Conservation (phyloP, 1,140 invertebrate species). For the Drosophila ironensis region DNA sequence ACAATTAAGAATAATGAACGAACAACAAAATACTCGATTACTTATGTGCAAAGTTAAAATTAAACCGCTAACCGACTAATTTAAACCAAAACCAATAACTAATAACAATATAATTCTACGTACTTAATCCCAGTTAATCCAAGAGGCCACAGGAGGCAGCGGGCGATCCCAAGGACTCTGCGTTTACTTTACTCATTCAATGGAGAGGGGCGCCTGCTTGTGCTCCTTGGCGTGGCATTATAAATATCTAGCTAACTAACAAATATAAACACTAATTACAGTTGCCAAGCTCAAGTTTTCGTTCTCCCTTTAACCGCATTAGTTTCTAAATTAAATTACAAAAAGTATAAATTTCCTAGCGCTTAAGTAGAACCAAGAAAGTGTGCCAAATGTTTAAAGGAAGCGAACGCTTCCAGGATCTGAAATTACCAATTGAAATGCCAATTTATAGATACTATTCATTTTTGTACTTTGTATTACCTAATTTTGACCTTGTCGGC, state of each 20-base stretch:
- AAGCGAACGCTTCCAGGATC: conserved; percentile 1
- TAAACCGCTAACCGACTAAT: conserved; percentile 25
- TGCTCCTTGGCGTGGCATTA: neutral
- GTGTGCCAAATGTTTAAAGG: conserved; percentile 40
- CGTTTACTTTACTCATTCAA: neutral
- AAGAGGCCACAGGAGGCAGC: neutral
- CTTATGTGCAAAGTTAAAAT: conserved; percentile 22
- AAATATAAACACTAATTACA: conserved; percentile 2
- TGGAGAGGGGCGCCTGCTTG: neutral
- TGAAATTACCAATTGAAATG: conserved; percentile 32
- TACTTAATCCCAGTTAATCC: conserved; percentile 45
- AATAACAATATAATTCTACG: conserved; percentile 20
- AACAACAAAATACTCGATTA: conserved; percentile 44
- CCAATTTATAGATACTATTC: conserved; percentile 30
- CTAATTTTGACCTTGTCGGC: conserved; percentile 3
- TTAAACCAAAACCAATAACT: conserved; percentile 13
- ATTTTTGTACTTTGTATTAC: conserved; percentile 8
- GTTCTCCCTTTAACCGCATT: conserved; percentile 13
- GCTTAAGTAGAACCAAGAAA: conserved; percentile 40
- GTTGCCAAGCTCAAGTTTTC: conserved; percentile 43
- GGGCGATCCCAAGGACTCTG: neutral
- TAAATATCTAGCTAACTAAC: conserved; percentile 13
- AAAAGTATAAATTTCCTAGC: conserved; percentile 16
- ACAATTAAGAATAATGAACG: conserved; percentile 21
- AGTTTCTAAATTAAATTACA: conserved; percentile 10